phyloP scores from a whole-genome alignment of 2,797 vertebrate species.

The Threskiornis aethiopicus region DNA sequence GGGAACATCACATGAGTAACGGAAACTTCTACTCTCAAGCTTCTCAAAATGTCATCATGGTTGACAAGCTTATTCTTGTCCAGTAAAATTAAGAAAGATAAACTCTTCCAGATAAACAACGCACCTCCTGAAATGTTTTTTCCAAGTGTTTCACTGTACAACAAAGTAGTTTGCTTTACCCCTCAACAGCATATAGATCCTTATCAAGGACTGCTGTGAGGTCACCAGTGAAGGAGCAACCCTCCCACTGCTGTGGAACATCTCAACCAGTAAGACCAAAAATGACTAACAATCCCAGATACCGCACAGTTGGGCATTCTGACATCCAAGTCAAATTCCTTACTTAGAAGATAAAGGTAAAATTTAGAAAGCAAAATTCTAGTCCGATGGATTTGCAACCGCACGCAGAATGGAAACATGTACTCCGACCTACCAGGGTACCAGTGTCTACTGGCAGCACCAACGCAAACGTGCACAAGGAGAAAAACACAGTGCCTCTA shows the following conservation, averaged over 20 bases:
- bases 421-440: not conserved
- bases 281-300: not conserved
- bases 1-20: not conserved
- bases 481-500: not conserved
- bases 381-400: not conserved
- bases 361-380: not conserved
- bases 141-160: not conserved
- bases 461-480: not conserved
- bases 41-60: not conserved
- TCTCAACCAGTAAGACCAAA: not conserved
- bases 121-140: not conserved
- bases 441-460: not conserved
- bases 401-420: fast-evolving
- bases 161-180: not conserved
- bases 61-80: not conserved
- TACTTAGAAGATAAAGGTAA: not conserved
- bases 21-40: constrained; percentile 1
- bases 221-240: not conserved
- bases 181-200: not conserved
- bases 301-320: fast-evolving
- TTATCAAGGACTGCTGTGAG: not conserved
- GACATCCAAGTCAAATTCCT: not conserved
- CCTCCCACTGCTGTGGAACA: not conserved
- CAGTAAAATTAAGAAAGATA: not conserved
- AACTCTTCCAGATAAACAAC: not conserved